These are phyloP conservation scores for Andrena marginata DNA, from an alignment of 2,888 invertebrate species.

Conservation along the genomic window DNA sequence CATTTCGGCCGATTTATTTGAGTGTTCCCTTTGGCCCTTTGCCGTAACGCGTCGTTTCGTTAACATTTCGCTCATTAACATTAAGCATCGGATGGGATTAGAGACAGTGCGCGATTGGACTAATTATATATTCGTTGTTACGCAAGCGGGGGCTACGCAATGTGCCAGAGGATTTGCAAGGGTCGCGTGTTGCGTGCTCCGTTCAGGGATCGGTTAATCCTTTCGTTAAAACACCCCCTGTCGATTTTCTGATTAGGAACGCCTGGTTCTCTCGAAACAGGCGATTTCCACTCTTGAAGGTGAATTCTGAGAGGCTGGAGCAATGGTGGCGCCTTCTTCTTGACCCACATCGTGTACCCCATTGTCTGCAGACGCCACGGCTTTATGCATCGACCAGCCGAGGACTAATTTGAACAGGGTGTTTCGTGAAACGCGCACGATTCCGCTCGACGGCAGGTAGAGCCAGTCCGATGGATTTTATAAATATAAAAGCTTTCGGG, in stretches of 20 bases:
- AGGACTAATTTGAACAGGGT: not conserved
- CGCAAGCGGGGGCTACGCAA: not conserved
- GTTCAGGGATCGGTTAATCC: no score
- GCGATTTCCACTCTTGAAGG: not conserved
- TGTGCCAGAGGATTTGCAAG: not conserved
- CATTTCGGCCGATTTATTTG: no score
- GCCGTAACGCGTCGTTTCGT: not conserved
- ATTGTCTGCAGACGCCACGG: conserved; percentile 5
- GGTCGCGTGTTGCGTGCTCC: no score
- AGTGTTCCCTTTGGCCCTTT: no score
- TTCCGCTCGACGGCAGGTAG: not conserved
- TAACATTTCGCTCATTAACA: not conserved
- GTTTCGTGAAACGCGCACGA: not conserved
- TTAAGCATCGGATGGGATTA: not conserved
- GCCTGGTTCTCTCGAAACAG: no score
- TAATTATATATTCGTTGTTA: no score
- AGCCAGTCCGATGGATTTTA: not conserved
- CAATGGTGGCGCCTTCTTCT: not conserved
- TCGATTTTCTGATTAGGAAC: no score
- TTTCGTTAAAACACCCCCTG: no score
- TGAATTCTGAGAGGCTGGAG: not conserved
- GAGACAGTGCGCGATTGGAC: no score
- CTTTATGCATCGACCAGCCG: not conserved
- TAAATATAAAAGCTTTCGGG: no score
- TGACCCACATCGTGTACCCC: conserved; percentile 1